phyloP scores from a whole-genome alignment of 2,888 invertebrate species.

The Timema podura region DNA sequence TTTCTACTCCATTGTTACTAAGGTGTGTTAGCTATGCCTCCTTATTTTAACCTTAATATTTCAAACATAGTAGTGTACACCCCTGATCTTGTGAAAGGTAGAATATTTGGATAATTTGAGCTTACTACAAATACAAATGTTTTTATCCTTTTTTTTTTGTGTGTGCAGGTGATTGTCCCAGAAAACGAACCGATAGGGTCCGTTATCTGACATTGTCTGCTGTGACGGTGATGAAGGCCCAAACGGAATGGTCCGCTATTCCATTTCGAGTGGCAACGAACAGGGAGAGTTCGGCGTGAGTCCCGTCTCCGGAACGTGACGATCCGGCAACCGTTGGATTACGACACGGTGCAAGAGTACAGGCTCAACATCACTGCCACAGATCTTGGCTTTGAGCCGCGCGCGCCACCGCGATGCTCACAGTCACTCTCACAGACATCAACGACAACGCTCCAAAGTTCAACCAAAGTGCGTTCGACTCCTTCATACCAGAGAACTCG shows the following conservation, averaged over 20 bases:
- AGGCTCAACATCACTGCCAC: constrained; percentile 80
- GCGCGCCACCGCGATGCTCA: constrained; percentile 74
- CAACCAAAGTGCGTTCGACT: constrained; percentile 70
- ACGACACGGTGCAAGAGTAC: constrained; percentile 79
- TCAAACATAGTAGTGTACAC: too few relatives aligned
- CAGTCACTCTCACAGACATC: constrained; percentile 84
- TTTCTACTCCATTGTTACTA: too few relatives aligned
- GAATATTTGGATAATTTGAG: too few relatives aligned
- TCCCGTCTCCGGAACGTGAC: constrained; percentile 72
- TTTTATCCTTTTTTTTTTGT: not conserved
- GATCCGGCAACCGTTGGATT: constrained; percentile 77
- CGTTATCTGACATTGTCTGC: constrained; percentile 81
- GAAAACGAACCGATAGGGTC: constrained; percentile 87
- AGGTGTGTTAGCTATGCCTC: too few relatives aligned
- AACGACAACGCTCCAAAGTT: constrained; percentile 91
- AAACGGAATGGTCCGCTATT: constrained; percentile 83
- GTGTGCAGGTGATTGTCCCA: constrained; percentile 66
- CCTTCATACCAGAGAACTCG: constrained; percentile 78
- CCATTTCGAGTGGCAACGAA: constrained; percentile 79
- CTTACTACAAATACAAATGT: too few relatives aligned
- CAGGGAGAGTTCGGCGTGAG: constrained; percentile 71
- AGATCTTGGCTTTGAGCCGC: constrained; percentile 79
- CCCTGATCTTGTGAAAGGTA: too few relatives aligned
- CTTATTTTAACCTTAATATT: too few relatives aligned
- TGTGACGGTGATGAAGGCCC: constrained; percentile 83